A percentile compares a stretch with the other conserved stretches of the same genome.
Conservation (phyloP, 2,113 vertebrate genomes). For the Bostrychus sinensis region DNA sequence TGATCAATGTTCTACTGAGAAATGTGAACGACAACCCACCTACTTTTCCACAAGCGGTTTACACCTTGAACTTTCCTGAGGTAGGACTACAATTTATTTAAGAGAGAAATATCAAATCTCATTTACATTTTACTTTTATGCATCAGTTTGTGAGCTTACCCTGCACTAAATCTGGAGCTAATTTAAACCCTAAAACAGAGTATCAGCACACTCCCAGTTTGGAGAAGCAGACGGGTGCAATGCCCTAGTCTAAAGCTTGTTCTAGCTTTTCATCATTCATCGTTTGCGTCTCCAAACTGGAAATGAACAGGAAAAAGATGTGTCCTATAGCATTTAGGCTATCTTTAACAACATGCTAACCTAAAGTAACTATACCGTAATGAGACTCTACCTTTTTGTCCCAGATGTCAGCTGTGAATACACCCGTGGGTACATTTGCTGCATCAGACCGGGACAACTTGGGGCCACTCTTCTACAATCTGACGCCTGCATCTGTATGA, state of each 20-base stretch:
- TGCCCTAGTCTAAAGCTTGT: too few relatives aligned
- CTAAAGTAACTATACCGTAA: neutral
- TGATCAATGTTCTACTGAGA: fast-evolving
- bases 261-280: too few relatives aligned
- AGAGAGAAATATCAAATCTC: too few relatives aligned
- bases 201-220: too few relatives aligned
- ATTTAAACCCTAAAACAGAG: too few relatives aligned
- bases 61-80: conserved; percentile 49
- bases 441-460: conserved; percentile 48
- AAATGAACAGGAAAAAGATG: too few relatives aligned
- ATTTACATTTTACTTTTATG: too few relatives aligned
- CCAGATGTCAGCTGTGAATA: conserved; percentile 42
- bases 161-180: too few relatives aligned
- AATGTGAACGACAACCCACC: conserved; percentile 76
- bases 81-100: conserved; percentile 46
- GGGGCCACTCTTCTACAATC: conserved; percentile 28
- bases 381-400: neutral
- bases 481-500: conserved; percentile 50
- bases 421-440: fast-evolving
- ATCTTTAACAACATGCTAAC: neutral
- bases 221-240: too few relatives aligned
- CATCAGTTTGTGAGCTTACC: too few relatives aligned
- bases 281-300: too few relatives aligned
- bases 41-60: conserved; percentile 20
- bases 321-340: too few relatives aligned